A percentile compares a stretch with the other conserved stretches of the same genome.
phyloP scores from a whole-genome alignment of 2,797 vertebrate species.

The Esox lucius region DNA sequence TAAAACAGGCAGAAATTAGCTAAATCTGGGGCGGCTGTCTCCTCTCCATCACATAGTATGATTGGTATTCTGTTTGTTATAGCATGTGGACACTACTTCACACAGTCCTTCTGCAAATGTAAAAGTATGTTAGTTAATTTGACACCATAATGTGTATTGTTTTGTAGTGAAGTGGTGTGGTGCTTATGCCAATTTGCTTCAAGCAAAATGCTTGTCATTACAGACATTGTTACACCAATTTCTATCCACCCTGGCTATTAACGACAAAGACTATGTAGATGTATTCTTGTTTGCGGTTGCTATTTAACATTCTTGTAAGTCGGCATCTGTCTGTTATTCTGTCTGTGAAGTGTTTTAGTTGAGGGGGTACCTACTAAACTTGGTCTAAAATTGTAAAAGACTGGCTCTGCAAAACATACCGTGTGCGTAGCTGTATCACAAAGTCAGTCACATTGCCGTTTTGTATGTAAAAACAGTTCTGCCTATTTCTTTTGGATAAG shows the following conservation, averaged over 20 bases:
- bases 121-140: neutral
- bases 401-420: slow-evolving; percentile 17
- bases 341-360: neutral
- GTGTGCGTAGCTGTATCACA: slow-evolving; percentile 13
- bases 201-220: slow-evolving; percentile 26
- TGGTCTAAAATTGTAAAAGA: slow-evolving; percentile 19
- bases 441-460: neutral
- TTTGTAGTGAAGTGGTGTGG: neutral
- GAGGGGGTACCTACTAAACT: neutral
- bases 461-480: slow-evolving; percentile 24
- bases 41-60: neutral
- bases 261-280: slow-evolving; percentile 7
- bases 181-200: neutral
- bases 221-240: slow-evolving; percentile 5
- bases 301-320: neutral
- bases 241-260: slow-evolving; percentile 6
- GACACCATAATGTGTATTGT: neutral
- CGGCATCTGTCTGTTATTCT: neutral
- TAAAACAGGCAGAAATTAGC: slow-evolving; percentile 22
- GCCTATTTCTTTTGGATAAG: slow-evolving; percentile 31
- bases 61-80: neutral
- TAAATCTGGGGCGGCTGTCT: neutral
- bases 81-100: neutral
- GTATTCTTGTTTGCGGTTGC: neutral
- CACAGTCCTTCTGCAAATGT: neutral